Base-by-base conservation (phyloP, 1,140 invertebrate species). In the Pogonus chalceus region DNA sequence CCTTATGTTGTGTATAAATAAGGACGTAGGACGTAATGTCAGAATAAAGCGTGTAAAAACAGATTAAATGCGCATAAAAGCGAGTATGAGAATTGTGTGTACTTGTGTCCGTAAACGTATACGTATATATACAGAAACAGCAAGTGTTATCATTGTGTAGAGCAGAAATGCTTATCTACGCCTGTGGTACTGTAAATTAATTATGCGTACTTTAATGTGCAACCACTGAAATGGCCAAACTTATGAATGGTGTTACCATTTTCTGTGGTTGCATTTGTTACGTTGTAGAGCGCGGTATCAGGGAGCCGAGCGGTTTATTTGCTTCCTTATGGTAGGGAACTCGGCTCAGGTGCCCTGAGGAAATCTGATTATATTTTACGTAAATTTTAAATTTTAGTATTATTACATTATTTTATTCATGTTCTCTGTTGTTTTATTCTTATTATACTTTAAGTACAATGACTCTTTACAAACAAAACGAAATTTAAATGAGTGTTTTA, bases 201-300 rank as follows among this genome's bases (percentile, higher is more conserved):
- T 43, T 43, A 43, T 43, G 18, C 37, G 7, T 43, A 43, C 9
- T 43, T 43, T 43, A 43, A 43, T 16, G 37, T 16, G 7, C 37
- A 43, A 9, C 37, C 37, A 43, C 37, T 43, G 18, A 43, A 43
- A 43, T 43, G 37, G 37, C 18, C 18, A 43, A 43, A 43, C 37
- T 43, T 43, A 43, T 43, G 37, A 43, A 43, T 43, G 37, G 37
- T 43, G 7, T 43, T n/a, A n/a, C 37, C 37, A 43, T 43, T 43
- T 43, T 9, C 18, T 10, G n/a, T n/a, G n/a, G n/a, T n/a, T n/a
- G n/a, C n/a, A n/a, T n/a, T n/a, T n/a, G n/a, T n/a, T n/a, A n/a
- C n/a, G n/a, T n/a, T n/a, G n/a, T n/a, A n/a, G n/a, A n/a, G n/a
- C n/a, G n/a, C n/a, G n/a, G n/a, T n/a, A n/a, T n/a, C n/a, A n/a